A percentile compares a stretch with the other conserved stretches of the same genome.
These are phyloP conservation scores for Procambarus virginalis DNA, from an alignment of 1,140 invertebrate species.

Conservation along the genomic window DNA sequence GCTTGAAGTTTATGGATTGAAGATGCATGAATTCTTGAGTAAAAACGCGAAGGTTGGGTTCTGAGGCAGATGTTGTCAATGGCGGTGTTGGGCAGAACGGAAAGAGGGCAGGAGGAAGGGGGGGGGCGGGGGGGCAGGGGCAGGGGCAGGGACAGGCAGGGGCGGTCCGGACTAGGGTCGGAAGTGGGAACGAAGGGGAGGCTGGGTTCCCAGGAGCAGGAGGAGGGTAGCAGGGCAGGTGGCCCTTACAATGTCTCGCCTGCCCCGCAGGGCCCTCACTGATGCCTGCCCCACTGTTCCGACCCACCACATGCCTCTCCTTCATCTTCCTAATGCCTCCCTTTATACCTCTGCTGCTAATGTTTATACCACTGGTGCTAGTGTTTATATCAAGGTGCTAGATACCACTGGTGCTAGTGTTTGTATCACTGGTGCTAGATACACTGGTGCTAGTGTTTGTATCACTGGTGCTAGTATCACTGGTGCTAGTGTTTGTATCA, in stretches of 20 bases:
- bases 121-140: too few relatives aligned
- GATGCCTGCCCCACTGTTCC: not conserved
- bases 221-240: slow-evolving; percentile 20
- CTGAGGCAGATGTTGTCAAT: not conserved
- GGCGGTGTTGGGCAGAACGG: not conserved
- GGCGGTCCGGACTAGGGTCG: slow-evolving; percentile 17
- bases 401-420: too few relatives aligned
- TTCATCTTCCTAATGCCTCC: too few relatives aligned
- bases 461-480: too few relatives aligned
- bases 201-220: slow-evolving; percentile 24
- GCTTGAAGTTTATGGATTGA: not conserved
- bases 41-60: not conserved
- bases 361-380: too few relatives aligned
- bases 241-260: slow-evolving; percentile 33
- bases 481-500: too few relatives aligned
- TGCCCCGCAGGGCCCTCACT: too few relatives aligned
- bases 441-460: too few relatives aligned
- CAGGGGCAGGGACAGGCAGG: not conserved
- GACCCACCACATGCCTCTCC: too few relatives aligned
- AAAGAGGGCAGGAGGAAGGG: not conserved
- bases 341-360: too few relatives aligned
- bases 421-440: too few relatives aligned
- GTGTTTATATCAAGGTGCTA: too few relatives aligned
- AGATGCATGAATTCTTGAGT: not conserved
- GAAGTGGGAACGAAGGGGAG: slow-evolving; percentile 41